These are phyloP conservation scores for Tipula lateralis DNA, from an alignment of 2,888 invertebrate species.

Conservation along the genomic window DNA sequence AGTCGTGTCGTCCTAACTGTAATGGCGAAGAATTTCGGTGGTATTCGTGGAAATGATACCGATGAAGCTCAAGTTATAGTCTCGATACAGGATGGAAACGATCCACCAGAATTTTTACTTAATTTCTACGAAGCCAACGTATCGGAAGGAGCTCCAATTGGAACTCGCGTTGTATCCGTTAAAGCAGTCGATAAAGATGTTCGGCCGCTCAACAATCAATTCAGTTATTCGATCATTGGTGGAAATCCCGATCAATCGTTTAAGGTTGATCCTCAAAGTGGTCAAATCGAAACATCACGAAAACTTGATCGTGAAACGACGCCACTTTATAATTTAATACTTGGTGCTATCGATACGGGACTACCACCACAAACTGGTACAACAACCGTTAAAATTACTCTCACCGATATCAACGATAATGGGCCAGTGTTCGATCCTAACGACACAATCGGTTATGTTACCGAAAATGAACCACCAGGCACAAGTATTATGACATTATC, in stretches of 20 bases:
- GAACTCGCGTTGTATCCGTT: conserved; percentile 70
- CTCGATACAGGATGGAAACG: conserved; percentile 92
- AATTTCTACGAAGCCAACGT: conserved; percentile 71
- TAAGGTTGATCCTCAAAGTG: conserved; percentile 80
- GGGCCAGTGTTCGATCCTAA: conserved; percentile 75
- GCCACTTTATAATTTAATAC: conserved; percentile 66
- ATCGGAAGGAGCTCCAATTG: conserved; percentile 72
- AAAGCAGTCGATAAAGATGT: conserved; percentile 90
- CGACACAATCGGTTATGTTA: conserved; percentile 68
- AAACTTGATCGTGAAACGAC: conserved; percentile 76
- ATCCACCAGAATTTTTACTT: conserved; percentile 88
- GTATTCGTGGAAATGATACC: conserved; percentile 90
- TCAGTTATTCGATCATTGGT: conserved; percentile 81
- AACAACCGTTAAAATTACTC: conserved; percentile 70
- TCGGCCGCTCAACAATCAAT: conserved; percentile 83
- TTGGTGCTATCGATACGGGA: conserved; percentile 87
- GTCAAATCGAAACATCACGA: conserved; percentile 73
- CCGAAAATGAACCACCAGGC: conserved; percentile 81
- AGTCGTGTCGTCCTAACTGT: conserved; percentile 85
- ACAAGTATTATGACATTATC: conserved; percentile 78
- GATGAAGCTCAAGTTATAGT: conserved; percentile 93
- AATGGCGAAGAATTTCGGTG: conserved; percentile 90
- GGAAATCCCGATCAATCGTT: conserved; percentile 80
- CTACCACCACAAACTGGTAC: conserved; percentile 89
- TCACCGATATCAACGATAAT: conserved; percentile 90